These are phyloP conservation scores for Hyles lineata DNA, from an alignment of 2,888 invertebrate genomes.

Conservation along the genomic window DNA sequence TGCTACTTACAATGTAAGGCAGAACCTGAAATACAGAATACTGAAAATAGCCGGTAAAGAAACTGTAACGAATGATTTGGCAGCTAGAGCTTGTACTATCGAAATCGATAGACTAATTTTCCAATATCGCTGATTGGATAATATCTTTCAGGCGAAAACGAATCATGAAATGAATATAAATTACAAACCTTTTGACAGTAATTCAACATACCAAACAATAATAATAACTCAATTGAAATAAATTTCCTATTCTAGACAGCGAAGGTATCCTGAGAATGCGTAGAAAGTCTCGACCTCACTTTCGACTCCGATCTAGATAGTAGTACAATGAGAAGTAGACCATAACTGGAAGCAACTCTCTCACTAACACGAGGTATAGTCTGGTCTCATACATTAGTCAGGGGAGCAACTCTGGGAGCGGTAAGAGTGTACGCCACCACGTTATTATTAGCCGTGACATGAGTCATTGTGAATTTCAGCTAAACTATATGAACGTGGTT, in stretches of 20 bases:
- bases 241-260: conserved; percentile 5
- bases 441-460: conserved; percentile 27
- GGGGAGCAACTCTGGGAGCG: neutral
- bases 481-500: conserved; percentile 27
- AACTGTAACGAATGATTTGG: too few species aligned
- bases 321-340: conserved; percentile 4
- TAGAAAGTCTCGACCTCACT: conserved; percentile 12
- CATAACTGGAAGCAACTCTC: conserved; percentile 13
- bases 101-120: too few species aligned
- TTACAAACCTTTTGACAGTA: neutral
- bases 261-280: conserved; percentile 1
- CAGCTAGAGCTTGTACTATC: too few species aligned
- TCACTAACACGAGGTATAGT: neutral
- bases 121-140: too few species aligned
- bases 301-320: conserved; percentile 6
- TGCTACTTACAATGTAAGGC: too few species aligned
- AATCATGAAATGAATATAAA: neutral
- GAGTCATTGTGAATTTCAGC: conserved; percentile 30
- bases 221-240: neutral
- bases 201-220: neutral
- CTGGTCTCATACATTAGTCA: neutral
- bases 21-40: too few species aligned
- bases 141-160: too few species aligned
- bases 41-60: too few species aligned
- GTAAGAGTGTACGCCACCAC: neutral